Base-by-base conservation (phyloP, 2,888 invertebrate species). In the Tetragnatha montana region DNA sequence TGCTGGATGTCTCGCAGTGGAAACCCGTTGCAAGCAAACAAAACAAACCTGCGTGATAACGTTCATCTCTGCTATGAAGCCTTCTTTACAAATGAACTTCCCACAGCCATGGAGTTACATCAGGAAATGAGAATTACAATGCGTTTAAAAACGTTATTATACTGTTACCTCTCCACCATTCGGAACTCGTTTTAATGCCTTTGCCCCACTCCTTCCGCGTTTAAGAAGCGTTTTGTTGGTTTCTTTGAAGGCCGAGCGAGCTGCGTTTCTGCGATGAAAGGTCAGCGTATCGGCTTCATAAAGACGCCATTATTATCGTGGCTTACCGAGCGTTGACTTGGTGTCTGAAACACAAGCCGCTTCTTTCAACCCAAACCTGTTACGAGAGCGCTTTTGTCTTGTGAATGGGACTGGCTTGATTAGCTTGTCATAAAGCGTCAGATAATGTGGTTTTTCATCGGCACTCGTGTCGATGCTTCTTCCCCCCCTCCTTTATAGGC, bases 281-380 rank as follows among this genome's bases (percentile, higher is more conserved):
- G 75, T 83, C 83, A 76, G 8, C 47, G 69, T 75, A 68, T 21
- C 49, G 68, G 68, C 14, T 75, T 17, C 71, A 49, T 73, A 82
- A 82, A 51, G 73, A 51, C 21, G 73, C 50, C 21, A 74, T 82
- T 74, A 82, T 82, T 50, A 35, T 74, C 21, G 73, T 82, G 82
- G 82, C 50, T 82, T 82, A 82, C 82, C 51, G 82, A 73, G 14
- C 82, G n/a, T 82, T 82, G 82, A 82, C 82, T 82, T 82, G 73
- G 4, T 35, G 60, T 14, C 73, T 73, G 22, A 12, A 73, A 73
- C 73, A 22, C n/a, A n/a, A 69, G 35, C 8, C 12, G 35, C 17
- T 80, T 80, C 17, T 80, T 80, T 80, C 17, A 19, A 49, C 35
- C 19, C n/a, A 71, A 81, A 81, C 81, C 71, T 71, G 81, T 81